phyloP scores from a whole-genome alignment of 2,797 vertebrate species.

The Tapirus indicus region DNA sequence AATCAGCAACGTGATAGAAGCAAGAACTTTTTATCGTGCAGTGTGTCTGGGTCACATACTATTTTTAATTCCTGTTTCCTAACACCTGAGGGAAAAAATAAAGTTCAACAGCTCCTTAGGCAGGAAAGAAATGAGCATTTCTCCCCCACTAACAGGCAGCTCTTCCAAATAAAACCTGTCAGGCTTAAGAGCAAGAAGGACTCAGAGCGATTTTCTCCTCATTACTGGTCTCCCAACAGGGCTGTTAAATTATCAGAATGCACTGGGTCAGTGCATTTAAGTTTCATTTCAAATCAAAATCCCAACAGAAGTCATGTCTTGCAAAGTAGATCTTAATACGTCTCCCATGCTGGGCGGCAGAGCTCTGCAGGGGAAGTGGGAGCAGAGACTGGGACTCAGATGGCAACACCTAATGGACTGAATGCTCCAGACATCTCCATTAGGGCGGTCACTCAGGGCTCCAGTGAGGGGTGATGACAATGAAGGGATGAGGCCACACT shows the following conservation, averaged over 20 bases:
- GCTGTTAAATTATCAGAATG: constrained; percentile 45
- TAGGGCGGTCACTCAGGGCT: neutral
- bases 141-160: neutral
- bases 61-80: constrained; percentile 76
- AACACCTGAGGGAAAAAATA: neutral
- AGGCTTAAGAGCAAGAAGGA: constrained; percentile 24
- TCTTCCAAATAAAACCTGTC: constrained; percentile 52
- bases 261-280: neutral
- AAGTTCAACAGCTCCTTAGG: constrained; percentile 28
- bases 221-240: constrained; percentile 16
- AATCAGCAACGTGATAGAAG: neutral
- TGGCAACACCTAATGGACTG: neutral
- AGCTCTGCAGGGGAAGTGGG: neutral
- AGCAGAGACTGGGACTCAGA: neutral
- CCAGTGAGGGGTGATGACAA: neutral
- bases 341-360: neutral
- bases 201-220: constrained; percentile 8
- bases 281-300: constrained; percentile 71
- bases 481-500: neutral
- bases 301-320: constrained; percentile 47
- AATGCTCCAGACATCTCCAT: neutral
- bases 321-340: constrained; percentile 57
- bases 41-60: constrained; percentile 59
- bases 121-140: neutral
- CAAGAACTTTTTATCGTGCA: neutral